Base-by-base conservation (phyloP, 1,140 invertebrate genomes). In the Drosophila funebris region DNA sequence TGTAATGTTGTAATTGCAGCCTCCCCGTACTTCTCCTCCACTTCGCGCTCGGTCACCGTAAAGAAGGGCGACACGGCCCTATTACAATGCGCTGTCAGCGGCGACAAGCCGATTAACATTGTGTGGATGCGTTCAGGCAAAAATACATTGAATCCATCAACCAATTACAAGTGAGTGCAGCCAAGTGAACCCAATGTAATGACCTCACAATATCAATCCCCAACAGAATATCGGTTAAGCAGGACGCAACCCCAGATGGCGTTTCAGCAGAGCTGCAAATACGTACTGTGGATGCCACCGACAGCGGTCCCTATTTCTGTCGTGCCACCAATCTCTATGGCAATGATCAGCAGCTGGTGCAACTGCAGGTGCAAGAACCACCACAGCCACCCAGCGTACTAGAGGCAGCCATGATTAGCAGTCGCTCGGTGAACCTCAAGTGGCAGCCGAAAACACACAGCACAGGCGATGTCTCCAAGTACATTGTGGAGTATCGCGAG, bases 301-400 rank as follows among this genome's bases (percentile, higher is more conserved):
- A 97, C 79, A 96, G 95, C 61, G 96, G 96, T 0, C 94, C 96
- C 0, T 97, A 97, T 91, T 96, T 96, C 61, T 98, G 97, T 90
- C 94, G 95, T 69, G 96, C 96, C 2, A 95, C 94, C 75, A 98
- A 98, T 92, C 92, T 95, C 24, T 96, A 96, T 82, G 97, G 97
- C 6, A 94, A 94, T 66, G 96, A 97, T 90, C 95, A 97, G 83
- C 96, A 97, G 78, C 92, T 95, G 27, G 96, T 97, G 29, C 95
- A 96, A 79, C 92, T 98, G 6, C 93, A 95, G 53, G 96, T 97
- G 0, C 96, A 97, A 94, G 96, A 96, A 89, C 95, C 95, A 8
- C 96, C 96, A 1, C 93, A 95, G 78, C 93, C 95, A 31, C 96
- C 96, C 1, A 93, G 92, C 57, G 93, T 94, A 39, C 78, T 96